Evolutionary conservation across 1,140 invertebrate species (phyloP), one percentile per base, ranked within the genome.

Genomic region (Drosophila sucinea): DNA sequence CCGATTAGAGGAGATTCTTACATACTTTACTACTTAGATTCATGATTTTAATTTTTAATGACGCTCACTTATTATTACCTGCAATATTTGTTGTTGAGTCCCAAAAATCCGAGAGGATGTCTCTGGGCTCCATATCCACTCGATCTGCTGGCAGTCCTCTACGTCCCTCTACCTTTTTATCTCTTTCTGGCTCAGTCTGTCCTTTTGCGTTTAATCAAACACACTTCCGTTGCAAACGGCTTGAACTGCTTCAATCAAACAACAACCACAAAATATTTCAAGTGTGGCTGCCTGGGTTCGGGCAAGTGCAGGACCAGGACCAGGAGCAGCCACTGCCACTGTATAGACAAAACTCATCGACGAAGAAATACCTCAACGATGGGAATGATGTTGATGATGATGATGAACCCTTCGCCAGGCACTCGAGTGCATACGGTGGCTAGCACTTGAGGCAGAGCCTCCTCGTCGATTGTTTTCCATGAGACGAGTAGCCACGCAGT

Each of bases 231-330:
- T 87, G 83, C 83, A 77, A 86, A 83, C 83, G 79, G 79, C 83
- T 86, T 87, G 83, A 86, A 86, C 79, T 65, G 84, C 83, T 86
- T 87, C 83, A 86, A 86, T 86, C 83, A 86, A 86, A 86, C 79
- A 86, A 86, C 83, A 87, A 89, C 83, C 83, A 87, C 83, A 86
- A 79, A 77, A 86, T 83, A 83, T 86, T 86, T 86, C 83, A 86
- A 86, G 83, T 87, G 77, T 62, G 76, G 72, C 72, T 71, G 80
- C 60, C 44, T 73, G 73, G 55, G 35, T 32, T 70, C 44, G 68
- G 38, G 27, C n/a, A 65, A 40, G 44, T 47, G 41, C 8, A 66
- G 51, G 2, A 54, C 44, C 44, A 63, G 25, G 8, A 60, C 44
- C 44, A 60, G 17, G 17, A 60, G 23, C 25, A 29, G 60, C 1